These are phyloP conservation scores for Falcunculus frontatus DNA, from an alignment of 2,113 vertebrate species.

Conservation along the genomic window DNA sequence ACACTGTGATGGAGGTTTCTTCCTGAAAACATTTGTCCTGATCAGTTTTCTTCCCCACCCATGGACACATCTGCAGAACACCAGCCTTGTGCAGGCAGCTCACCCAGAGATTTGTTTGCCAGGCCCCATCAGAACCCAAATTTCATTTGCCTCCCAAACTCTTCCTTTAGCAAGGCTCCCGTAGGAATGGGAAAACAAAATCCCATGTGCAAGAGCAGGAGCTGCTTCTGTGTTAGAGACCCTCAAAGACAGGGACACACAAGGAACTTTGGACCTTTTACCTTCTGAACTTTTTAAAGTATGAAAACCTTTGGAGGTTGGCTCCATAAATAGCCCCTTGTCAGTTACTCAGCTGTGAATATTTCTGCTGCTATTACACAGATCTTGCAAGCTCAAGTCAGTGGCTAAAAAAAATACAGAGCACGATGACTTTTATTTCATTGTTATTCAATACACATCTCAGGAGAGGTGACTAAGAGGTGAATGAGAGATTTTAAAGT, in stretches of 20 bases:
- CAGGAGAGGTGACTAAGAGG: constrained; percentile 60
- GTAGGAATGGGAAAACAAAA: not conserved
- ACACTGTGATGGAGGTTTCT: fast-evolving
- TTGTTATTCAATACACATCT: constrained; percentile 37
- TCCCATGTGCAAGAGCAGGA: not conserved
- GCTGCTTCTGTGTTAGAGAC: not conserved
- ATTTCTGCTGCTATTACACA: constrained; percentile 33
- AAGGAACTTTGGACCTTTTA: not conserved
- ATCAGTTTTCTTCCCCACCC: not conserved
- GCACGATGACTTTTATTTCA: constrained; percentile 45
- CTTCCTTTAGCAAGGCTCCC: not conserved
- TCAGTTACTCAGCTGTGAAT: constrained; percentile 31
- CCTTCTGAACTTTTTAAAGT: not conserved
- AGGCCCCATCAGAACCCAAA: not conserved
- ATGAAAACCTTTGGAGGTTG: not conserved
- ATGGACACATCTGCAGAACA: not conserved
- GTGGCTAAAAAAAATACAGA: constrained; percentile 53
- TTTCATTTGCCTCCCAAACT: not conserved
- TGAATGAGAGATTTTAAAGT: constrained; percentile 44
- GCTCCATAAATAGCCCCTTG: constrained; percentile 36
- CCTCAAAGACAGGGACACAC: not conserved
- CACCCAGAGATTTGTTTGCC: not conserved
- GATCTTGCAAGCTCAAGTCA: constrained; percentile 20
- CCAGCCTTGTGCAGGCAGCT: not conserved
- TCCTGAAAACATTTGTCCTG: not conserved